Evolutionary conservation across 2,888 invertebrate species (phyloP), one percentile per base, ranked within the genome.

Genomic region (Cerastis leucographa): DNA sequence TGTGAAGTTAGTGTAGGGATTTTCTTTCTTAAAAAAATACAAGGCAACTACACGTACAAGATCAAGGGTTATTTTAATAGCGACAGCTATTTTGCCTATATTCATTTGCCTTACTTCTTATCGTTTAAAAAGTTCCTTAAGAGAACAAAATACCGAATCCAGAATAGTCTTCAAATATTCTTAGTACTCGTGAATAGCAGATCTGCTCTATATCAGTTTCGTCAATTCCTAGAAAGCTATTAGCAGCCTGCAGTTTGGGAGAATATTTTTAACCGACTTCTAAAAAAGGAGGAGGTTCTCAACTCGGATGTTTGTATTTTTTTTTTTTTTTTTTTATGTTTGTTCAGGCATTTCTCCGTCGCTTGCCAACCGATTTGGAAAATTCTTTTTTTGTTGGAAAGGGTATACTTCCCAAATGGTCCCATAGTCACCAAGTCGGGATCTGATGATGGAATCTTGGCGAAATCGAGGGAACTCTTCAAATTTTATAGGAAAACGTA

Each of bases 161-260:
- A 64, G 42, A n/a, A 64, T n/a, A 64, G 14, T 14, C 62, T n/a
- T n/a, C 2, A 42, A 42, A n/a, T 42, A n/a, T 73, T 71, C 25
- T 64, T 44, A 40, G 35, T 64, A 64, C 29, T 42, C 9, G 9
- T 12, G 29, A 44, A 62, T 22, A 68, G 35, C 22, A n/a, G n/a
- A n/a, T 61, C 9, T 44, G 9, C n/a, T 64, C n/a, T 17, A 64
- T 29, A 8, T n/a, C 11, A 62, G 62, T 46, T n/a, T 44, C 29
- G 44, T n/a, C 4, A 62, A 25, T 46, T 81, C 68, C 3, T n/a
- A 14, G 42, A 61, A 70, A 76, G 17, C 25, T 42, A 54, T 42
- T 22, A 61, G 42, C 29, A n/a, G 1, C 51, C 35, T 68, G 5
- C 7, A 64, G 35, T 65, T 76, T 14, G 17, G 40, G 8, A 59